These are phyloP conservation scores for Pipistrellus pygmaeus DNA, from an alignment of 2,797 vertebrate species.

Conservation along the genomic window DNA sequence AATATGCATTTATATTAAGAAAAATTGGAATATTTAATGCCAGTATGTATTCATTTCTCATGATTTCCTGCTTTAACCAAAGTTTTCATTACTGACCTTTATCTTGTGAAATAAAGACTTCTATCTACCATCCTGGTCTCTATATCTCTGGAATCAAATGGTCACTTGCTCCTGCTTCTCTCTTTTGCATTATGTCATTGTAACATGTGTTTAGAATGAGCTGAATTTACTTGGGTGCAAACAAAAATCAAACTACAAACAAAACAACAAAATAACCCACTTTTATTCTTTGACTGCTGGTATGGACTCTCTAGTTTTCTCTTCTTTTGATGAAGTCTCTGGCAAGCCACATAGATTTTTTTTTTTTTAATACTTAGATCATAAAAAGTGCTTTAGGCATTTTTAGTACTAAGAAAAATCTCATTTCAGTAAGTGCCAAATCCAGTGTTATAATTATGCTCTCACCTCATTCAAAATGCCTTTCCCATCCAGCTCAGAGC, in stretches of 20 bases:
- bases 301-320: background rate
- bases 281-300: background rate
- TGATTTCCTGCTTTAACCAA: background rate
- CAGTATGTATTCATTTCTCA: background rate
- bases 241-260: background rate
- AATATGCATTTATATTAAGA: background rate
- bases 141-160: background rate
- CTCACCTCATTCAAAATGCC: background rate
- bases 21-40: background rate
- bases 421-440: background rate
- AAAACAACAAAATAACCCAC: background rate
- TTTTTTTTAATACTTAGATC: background rate
- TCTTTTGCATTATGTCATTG: background rate
- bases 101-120: background rate
- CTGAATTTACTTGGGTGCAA: background rate
- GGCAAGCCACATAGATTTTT: background rate
- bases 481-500: background rate
- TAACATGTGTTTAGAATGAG: background rate
- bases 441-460: background rate
- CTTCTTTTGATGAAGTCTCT: background rate
- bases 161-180: background rate
- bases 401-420: conserved; percentile 12
- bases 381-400: background rate
- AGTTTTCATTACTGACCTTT: background rate
- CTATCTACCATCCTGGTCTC: background rate